Evolutionary conservation across 2,797 vertebrate genomes (phyloP).

Genomic region (Xerus rutilus): DNA sequence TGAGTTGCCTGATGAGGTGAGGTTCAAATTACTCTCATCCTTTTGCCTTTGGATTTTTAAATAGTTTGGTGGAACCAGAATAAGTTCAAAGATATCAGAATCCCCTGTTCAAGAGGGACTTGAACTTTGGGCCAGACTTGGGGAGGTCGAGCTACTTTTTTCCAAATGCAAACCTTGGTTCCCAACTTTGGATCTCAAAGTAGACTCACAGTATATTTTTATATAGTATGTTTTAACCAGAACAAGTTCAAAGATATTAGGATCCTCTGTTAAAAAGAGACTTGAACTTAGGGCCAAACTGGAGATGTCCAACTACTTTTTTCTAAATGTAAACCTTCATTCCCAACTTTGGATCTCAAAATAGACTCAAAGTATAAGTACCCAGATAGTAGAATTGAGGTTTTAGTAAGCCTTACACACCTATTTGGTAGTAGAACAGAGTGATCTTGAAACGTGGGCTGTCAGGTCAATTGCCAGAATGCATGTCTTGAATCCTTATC

Average conservation of each 20-base stretch:
- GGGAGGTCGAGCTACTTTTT: not conserved
- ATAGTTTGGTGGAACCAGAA: not conserved
- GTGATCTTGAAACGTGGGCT: not conserved
- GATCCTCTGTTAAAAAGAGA: no score
- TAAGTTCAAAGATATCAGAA: not conserved
- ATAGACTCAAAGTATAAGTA: not conserved
- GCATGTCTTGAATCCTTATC: not conserved
- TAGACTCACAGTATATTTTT: not conserved
- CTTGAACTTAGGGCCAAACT: constrained; percentile 7
- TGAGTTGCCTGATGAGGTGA: not conserved
- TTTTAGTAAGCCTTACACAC: not conserved
- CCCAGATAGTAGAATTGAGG: not conserved
- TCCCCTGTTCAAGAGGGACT: not conserved
- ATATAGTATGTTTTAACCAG: no score
- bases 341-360: not conserved
- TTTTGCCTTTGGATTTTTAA: constrained; percentile 34
- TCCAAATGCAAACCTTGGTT: constrained; percentile 14
- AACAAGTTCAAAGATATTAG: no score
- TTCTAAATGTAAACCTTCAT: not conserved
- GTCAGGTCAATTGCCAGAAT: not conserved
- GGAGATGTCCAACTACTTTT: not conserved
- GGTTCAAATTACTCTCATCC: not conserved
- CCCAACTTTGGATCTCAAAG: not conserved
- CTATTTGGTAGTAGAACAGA: not conserved
- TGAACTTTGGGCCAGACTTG: constrained; percentile 2